Conservation (phyloP, 2,797 vertebrate species). For the Pogonophryne albipinna region DNA sequence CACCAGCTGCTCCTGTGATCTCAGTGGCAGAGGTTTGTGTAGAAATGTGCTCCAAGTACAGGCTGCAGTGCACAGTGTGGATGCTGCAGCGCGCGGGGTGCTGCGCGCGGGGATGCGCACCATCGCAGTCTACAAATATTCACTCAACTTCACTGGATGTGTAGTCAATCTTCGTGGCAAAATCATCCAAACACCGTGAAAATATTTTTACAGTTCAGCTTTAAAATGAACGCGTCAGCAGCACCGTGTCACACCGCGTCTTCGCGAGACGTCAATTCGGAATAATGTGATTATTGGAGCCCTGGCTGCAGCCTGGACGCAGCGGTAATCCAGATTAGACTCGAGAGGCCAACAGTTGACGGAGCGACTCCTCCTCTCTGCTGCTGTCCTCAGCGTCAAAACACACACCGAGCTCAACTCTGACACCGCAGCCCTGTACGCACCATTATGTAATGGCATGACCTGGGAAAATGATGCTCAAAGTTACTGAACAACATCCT, state of each 20-base stretch:
- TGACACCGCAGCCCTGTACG: slow-evolving; percentile 60
- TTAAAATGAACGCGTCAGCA: not conserved
- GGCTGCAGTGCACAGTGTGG: slow-evolving; percentile 60
- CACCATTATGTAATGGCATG: slow-evolving; percentile 65
- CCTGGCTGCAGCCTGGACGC: slow-evolving; percentile 51
- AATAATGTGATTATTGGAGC: slow-evolving; percentile 72
- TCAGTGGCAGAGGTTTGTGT: slow-evolving; percentile 15
- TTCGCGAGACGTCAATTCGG: slow-evolving; percentile 30
- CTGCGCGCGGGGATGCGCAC: slow-evolving; percentile 43
- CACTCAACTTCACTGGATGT: slow-evolving; percentile 36
- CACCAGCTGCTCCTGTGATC: slow-evolving; percentile 18
- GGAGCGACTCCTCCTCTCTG: slow-evolving; percentile 38
- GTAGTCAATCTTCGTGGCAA: not conserved
- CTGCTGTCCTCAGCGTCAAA: slow-evolving; percentile 51
- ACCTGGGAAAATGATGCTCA: slow-evolving; percentile 28
- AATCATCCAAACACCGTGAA: not conserved
- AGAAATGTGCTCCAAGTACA: slow-evolving; percentile 19
- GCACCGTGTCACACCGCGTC: not conserved
- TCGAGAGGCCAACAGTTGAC: slow-evolving; percentile 42
- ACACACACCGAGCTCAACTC: slow-evolving; percentile 41
- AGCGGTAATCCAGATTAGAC: slow-evolving; percentile 81
- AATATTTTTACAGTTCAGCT: not conserved
- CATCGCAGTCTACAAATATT: not conserved
- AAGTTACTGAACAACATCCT: not conserved
- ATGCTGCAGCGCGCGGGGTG: slow-evolving; percentile 64